These are phyloP conservation scores for Eulemur macaco DNA, from an alignment of 2,113 vertebrate genomes.

Conservation along the genomic window DNA sequence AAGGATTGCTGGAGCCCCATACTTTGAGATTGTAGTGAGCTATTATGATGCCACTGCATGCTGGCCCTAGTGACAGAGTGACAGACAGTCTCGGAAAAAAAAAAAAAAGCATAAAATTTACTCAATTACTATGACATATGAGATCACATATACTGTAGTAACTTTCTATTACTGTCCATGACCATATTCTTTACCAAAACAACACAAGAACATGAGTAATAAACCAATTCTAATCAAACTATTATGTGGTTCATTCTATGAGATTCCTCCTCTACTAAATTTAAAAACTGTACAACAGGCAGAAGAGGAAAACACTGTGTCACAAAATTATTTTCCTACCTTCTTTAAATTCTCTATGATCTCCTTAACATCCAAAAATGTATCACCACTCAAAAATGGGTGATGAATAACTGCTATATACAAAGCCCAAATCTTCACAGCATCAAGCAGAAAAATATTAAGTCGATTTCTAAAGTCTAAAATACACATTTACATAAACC, in stretches of 20 bases:
- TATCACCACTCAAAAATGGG: neutral
- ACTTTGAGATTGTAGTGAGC: no score
- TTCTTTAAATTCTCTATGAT: neutral
- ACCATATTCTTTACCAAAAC: constrained; percentile 5
- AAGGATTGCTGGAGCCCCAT: no score
- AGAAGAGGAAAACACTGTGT: neutral
- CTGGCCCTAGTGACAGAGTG: no score
- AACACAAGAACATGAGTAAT: neutral
- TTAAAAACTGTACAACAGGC: neutral
- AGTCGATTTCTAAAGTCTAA: constrained; percentile 16
- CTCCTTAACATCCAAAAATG: constrained; percentile 14
- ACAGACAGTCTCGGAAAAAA: no score
- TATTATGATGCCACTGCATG: no score
- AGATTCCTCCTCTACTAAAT: neutral
- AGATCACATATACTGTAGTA: neutral
- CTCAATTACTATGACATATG: neutral
- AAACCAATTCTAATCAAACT: constrained; percentile 27
- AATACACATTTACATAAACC: constrained; percentile 44
- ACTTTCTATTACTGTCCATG: neutral
- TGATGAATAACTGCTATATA: neutral
- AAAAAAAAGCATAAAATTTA: neutral
- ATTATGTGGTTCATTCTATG: neutral
- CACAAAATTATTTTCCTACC: neutral
- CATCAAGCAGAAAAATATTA: neutral
- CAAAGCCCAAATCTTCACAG: constrained; percentile 20